These are phyloP conservation scores for Hetaerina titia DNA, from an alignment of 2,888 invertebrate genomes.

Conservation along the genomic window DNA sequence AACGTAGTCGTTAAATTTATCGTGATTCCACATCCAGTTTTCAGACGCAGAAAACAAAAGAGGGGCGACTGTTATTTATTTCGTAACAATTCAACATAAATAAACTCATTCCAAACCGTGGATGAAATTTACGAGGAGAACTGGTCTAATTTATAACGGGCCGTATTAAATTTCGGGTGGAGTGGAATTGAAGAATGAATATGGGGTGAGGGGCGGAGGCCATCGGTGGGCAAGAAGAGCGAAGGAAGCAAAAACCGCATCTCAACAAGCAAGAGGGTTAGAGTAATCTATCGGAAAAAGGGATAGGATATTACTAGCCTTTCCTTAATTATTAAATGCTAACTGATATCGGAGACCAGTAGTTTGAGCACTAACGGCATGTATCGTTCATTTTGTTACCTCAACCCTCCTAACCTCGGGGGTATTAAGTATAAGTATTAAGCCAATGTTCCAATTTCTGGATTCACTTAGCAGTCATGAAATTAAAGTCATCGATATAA, in stretches of 20 bases:
- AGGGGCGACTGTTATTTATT: constrained; percentile 39
- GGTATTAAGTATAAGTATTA: no score
- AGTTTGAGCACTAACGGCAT: no score
- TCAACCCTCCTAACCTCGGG: no score
- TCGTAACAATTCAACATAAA: constrained; percentile 21
- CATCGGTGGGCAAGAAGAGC: background rate
- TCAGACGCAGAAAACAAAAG: constrained; percentile 10
- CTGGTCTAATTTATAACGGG: constrained; percentile 43
- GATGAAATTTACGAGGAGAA: constrained; percentile 51
- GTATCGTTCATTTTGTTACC: no score
- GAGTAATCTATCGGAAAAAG: background rate
- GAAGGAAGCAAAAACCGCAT: background rate
- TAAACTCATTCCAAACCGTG: constrained; percentile 33
- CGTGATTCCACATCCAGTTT: constrained; percentile 30
- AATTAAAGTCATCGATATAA: no score
- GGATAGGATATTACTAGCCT: no score
- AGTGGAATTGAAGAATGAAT: constrained; percentile 36
- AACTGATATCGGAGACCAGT: no score
- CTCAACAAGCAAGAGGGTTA: background rate
- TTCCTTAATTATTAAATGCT: no score
- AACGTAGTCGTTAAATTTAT: background rate
- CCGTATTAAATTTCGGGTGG: constrained; percentile 46
- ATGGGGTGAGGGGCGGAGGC: constrained; percentile 10
- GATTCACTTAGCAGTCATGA: no score
- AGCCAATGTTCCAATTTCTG: no score